Evolutionary conservation across 2,797 vertebrate species (phyloP).

Genomic region (Megalops cyprinoides): DNA sequence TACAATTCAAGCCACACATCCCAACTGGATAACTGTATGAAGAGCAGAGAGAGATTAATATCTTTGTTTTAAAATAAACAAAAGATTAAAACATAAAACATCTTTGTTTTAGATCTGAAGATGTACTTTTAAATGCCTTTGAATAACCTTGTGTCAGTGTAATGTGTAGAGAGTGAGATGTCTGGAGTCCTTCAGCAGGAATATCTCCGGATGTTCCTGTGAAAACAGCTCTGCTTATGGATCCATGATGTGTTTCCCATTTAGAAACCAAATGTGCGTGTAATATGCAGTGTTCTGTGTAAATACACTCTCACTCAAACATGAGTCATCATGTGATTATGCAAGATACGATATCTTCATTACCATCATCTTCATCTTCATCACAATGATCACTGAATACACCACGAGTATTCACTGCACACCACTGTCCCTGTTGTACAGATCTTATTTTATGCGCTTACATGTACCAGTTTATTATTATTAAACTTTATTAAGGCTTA

Average conservation of each 20-base stretch:
- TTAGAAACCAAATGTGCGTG: constrained; percentile 14
- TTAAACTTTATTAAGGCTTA: too few relatives aligned
- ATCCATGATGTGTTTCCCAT: constrained; percentile 8
- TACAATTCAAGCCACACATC: too few relatives aligned
- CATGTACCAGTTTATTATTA: too few relatives aligned
- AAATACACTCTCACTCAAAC: constrained; percentile 8
- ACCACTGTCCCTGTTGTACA: too few relatives aligned
- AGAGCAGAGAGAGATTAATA: too few relatives aligned
- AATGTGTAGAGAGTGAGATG: background rate
- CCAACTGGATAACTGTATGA: too few relatives aligned
- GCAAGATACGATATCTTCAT: background rate
- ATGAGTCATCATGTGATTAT: background rate
- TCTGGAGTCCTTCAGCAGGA: background rate
- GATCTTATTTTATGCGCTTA: too few relatives aligned
- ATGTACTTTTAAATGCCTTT: background rate
- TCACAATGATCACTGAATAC: too few relatives aligned
- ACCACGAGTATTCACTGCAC: too few relatives aligned
- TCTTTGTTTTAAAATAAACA: too few relatives aligned
- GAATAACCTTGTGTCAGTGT: background rate
- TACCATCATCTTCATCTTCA: background rate
- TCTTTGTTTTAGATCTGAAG: background rate
- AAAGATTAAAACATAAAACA: too few relatives aligned
- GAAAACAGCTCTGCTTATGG: constrained; percentile 16
- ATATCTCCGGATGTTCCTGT: constrained; percentile 3
- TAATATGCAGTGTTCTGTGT: background rate